phyloP scores from a whole-genome alignment of 2,888 invertebrate genomes.

The Ferdinandea cuprea region DNA sequence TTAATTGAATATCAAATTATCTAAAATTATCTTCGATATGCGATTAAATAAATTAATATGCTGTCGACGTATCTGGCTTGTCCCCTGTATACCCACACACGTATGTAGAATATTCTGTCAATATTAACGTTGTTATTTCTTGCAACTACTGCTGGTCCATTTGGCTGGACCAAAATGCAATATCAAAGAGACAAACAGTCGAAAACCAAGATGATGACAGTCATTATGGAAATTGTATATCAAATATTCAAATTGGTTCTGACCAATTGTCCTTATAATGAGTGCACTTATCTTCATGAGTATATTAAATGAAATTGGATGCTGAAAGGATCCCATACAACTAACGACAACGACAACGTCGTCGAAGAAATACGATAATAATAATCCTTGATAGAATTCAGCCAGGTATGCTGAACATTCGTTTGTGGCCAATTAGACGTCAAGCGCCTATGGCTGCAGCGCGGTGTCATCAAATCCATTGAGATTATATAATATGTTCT shows the following conservation, averaged over 20 bases:
- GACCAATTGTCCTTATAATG: conserved; percentile 67
- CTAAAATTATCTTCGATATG: conserved; percentile 59
- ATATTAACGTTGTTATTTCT: too few relatives aligned
- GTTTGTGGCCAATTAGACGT: conserved; percentile 61
- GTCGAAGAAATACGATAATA: conserved; percentile 28
- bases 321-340: conserved; percentile 51
- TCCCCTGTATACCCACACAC: background rate
- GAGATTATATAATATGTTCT: background rate
- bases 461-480: conserved; percentile 51
- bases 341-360: background rate
- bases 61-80: conserved; percentile 33
- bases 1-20: conserved; percentile 74
- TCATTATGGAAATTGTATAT: conserved; percentile 63
- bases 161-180: too few relatives aligned
- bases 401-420: conserved; percentile 44
- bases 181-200: too few relatives aligned
- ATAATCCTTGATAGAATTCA: conserved; percentile 14
- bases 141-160: conserved; percentile 16
- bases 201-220: conserved; percentile 35
- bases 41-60: conserved; percentile 72
- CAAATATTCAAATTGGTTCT: conserved; percentile 59
- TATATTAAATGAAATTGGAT: conserved; percentile 55
- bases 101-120: too few relatives aligned
- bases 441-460: conserved; percentile 38
- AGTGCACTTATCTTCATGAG: conserved; percentile 62